Percentiles rank a stretch among this genome's conserved stretches.
phyloP scores from a whole-genome alignment of 1,140 invertebrate genomes.

The Tetragonula clypearis region DNA sequence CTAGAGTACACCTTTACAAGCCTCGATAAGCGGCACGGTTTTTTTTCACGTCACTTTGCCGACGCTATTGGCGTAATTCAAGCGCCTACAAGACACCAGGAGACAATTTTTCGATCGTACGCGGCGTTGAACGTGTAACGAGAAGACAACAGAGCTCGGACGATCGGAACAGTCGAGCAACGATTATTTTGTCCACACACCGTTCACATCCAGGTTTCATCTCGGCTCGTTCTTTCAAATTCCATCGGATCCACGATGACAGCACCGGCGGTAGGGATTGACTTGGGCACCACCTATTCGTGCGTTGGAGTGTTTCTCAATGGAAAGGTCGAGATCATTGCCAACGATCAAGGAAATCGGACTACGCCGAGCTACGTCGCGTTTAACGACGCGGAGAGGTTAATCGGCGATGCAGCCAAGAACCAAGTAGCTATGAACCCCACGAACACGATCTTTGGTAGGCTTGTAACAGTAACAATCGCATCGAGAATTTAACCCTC shows the following conservation, averaged over 20 bases:
- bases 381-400: constrained; percentile 97
- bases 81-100: too few species aligned
- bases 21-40: not conserved
- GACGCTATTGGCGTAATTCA: not conserved
- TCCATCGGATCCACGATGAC: constrained; percentile 18
- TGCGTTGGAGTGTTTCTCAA: constrained; percentile 95
- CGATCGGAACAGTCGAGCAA: constrained; percentile 10
- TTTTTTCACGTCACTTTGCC: too few species aligned
- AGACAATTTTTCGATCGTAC: not conserved
- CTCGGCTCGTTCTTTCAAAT: not conserved
- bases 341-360: constrained; percentile 98
- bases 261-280: constrained; percentile 93
- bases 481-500: not conserved
- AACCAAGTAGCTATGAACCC: constrained; percentile 97
- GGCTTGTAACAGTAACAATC: constrained; percentile 61
- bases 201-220: not conserved
- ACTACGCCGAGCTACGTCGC: constrained; percentile 98
- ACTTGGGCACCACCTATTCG: constrained; percentile 94
- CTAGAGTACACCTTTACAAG: not conserved
- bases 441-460: constrained; percentile 97
- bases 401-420: constrained; percentile 98
- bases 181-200: not conserved
- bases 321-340: constrained; percentile 98
- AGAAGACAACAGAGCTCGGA: constrained; percentile 11
- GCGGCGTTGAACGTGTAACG: not conserved